These are phyloP conservation scores for Taenioides sp. DNA, from an alignment of 2,797 vertebrate species.

Conservation along the genomic window DNA sequence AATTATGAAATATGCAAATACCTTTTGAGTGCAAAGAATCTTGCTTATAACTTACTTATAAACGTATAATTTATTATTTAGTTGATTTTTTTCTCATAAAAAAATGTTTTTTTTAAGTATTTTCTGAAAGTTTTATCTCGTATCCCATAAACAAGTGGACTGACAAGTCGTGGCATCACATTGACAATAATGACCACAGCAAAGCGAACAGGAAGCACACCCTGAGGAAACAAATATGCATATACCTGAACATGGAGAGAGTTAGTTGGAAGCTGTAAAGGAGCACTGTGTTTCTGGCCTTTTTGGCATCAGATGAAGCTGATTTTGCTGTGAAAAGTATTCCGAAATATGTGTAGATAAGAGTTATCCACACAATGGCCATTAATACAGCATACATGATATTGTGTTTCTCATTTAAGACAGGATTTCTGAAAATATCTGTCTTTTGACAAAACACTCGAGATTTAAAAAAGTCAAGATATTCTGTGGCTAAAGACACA, in stretches of 20 bases:
- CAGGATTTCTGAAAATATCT: slow-evolving; percentile 36
- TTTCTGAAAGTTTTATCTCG: slow-evolving; percentile 57
- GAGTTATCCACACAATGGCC: slow-evolving; percentile 53
- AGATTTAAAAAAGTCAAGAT: slow-evolving; percentile 31
- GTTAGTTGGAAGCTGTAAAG: slow-evolving; percentile 66
- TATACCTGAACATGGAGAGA: slow-evolving; percentile 56
- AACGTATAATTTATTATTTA: too few species aligned
- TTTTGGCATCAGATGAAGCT: slow-evolving; percentile 44
- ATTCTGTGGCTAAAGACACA: slow-evolving; percentile 37
- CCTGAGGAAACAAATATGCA: background rate
- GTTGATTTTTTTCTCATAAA: too few species aligned
- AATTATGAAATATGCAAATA: too few species aligned
- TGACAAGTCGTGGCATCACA: slow-evolving; percentile 61
- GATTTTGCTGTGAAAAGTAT: slow-evolving; percentile 45
- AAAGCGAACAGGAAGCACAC: slow-evolving; percentile 12
- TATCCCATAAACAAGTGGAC: slow-evolving; percentile 67
- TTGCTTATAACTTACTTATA: too few species aligned
- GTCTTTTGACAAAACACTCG: slow-evolving; percentile 40
- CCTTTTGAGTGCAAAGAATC: too few species aligned
- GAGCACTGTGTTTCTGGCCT: slow-evolving; percentile 65
- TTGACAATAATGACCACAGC: slow-evolving; percentile 32
- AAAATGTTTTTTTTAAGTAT: background rate
- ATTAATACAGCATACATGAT: slow-evolving; percentile 51
- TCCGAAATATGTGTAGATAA: slow-evolving; percentile 57
- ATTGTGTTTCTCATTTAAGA: too few species aligned